Base-by-base conservation (phyloP, 2,888 invertebrate genomes). In the Nomada ferruginata region DNA sequence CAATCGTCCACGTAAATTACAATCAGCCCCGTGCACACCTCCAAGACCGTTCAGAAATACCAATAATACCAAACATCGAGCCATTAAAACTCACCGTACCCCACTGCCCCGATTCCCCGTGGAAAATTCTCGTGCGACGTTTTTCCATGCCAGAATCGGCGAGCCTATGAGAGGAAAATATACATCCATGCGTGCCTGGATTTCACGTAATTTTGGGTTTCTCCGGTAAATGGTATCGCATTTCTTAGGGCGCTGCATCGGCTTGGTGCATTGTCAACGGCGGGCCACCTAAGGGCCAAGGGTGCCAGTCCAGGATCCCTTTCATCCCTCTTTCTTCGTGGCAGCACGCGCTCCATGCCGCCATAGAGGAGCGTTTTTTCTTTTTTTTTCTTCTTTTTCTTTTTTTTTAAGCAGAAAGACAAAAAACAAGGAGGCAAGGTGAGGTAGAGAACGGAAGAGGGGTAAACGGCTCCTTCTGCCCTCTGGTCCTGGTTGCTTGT, bases 121-220 rank as follows among this genome's bases (percentile, higher is more conserved):
- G 11, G 18, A 44, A 68, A 68, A 53, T 23, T 23, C 18, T 23
- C 18, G 26, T 5, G 57, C 15, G 13, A 9, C 42, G 23, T 13
- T 55, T 42, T 53, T 20, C 60, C 47, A 52, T 47, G 47, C 15
- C 11, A 42, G 65, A 61, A 61, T 71, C 66, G 60, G 64, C 50
- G 47, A 61, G 68, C 29, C 82, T 20, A 4, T n/a, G 44, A 52
- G 9, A 23, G 20, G 71, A 71, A 71, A 36, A 36, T 36, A 72
- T n/a, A 69, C 65, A 47, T 50, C 44, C 57, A 75, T 65, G 76
- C 79, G 75, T 63, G 69, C 75, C 85, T 72, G 85, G 83, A 87
- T 89, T 90, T 90, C 89, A 87, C 88, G 90, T 92, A 92, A 92
- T 92, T 91, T 89, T 84, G 90, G 92, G 91, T 92, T 90, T 90